Conservation (phyloP, 2,797 vertebrate genomes). For the Craterocephalus amniculus region DNA sequence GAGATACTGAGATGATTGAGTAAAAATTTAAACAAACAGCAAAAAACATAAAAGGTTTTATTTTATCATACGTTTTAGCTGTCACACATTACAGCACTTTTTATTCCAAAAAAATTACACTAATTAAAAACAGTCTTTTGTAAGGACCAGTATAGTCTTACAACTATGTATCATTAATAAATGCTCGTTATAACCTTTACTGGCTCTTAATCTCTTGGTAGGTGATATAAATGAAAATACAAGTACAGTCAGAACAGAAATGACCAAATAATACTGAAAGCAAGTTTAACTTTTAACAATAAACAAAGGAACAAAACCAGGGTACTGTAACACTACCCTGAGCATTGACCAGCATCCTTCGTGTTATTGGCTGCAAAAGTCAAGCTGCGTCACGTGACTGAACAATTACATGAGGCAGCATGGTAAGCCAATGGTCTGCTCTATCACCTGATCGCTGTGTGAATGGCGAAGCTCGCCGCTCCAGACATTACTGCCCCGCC, state of each 20-base stretch:
- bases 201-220: neutral
- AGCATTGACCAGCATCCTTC: slow-evolving; percentile 16
- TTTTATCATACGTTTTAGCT: neutral
- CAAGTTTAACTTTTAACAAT: neutral
- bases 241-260: neutral
- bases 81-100: neutral
- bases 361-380: slow-evolving; percentile 57
- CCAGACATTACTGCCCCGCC: slow-evolving; percentile 47
- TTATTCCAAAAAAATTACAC: too few relatives aligned
- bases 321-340: too few relatives aligned
- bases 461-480: slow-evolving; percentile 66
- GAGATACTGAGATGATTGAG: too few relatives aligned
- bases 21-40: neutral
- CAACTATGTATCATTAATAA: too few relatives aligned
- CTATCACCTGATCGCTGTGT: slow-evolving; percentile 59
- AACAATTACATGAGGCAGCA: slow-evolving; percentile 16
- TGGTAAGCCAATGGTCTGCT: slow-evolving; percentile 56
- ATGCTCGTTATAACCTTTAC: neutral
- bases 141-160: neutral
- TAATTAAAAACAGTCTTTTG: neutral
- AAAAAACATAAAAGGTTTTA: neutral
- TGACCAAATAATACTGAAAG: neutral
- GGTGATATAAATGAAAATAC: neutral
- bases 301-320: neutral
- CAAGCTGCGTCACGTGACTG: slow-evolving; percentile 60